These are phyloP conservation scores for Gephyroberyx darwinii DNA, from an alignment of 2,797 vertebrate genomes.

Conservation along the genomic window DNA sequence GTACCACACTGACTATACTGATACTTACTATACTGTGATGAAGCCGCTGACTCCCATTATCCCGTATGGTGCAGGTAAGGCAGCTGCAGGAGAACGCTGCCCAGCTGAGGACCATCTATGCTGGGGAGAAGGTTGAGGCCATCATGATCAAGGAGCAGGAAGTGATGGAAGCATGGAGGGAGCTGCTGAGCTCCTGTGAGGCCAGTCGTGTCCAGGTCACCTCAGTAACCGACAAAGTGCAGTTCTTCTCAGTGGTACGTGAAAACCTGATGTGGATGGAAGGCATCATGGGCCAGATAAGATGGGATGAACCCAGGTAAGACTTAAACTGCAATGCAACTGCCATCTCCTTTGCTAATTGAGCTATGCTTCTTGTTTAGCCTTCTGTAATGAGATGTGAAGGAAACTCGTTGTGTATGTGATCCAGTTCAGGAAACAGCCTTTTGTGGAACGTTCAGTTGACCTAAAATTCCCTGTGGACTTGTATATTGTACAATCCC, in stretches of 20 bases:
- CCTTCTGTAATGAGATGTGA: not conserved
- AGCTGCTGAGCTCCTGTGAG: constrained; percentile 87
- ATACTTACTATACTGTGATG: not conserved
- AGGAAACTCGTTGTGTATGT: not conserved
- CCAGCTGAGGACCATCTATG: constrained; percentile 91
- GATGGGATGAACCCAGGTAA: constrained; percentile 89
- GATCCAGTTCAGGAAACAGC: constrained; percentile 14
- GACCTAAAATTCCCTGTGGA: constrained; percentile 21
- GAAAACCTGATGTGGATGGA: constrained; percentile 96
- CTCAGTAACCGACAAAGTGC: constrained; percentile 90
- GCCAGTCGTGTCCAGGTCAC: constrained; percentile 90
- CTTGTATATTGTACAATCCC: constrained; percentile 21
- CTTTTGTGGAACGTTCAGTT: constrained; percentile 24
- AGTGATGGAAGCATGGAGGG: constrained; percentile 90
- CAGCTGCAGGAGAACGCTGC: constrained; percentile 92
- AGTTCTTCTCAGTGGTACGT: constrained; percentile 92
- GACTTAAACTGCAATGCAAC: constrained; percentile 3
- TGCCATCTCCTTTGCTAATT: not conserved
- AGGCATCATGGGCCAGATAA: constrained; percentile 91
- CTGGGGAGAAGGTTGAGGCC: constrained; percentile 92
- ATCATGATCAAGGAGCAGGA: constrained; percentile 89
- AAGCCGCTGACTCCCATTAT: not conserved
- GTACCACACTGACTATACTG: not conserved
- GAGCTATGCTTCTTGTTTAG: not conserved
- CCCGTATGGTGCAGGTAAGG: constrained; percentile 81